These are phyloP conservation scores for Rhabdomys dilectus DNA, from an alignment of 2,113 vertebrate species.

Conservation along the genomic window DNA sequence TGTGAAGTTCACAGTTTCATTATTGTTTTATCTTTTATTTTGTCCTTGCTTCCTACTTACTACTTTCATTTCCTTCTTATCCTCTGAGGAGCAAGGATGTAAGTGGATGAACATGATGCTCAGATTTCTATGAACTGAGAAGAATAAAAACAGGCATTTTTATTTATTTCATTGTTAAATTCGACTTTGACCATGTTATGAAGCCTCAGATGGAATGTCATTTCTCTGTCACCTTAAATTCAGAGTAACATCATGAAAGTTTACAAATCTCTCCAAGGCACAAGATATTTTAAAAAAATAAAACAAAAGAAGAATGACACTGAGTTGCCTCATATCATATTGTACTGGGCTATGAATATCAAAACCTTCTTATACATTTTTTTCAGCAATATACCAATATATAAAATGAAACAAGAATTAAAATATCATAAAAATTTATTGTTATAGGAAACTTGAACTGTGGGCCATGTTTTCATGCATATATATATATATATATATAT, in stretches of 20 bases:
- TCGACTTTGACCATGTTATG: conserved; percentile 49
- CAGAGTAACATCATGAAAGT: conserved; percentile 40
- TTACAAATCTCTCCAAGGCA: conserved; percentile 46
- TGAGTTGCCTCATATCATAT: background rate
- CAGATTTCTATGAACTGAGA: conserved; percentile 12
- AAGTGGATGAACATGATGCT: background rate
- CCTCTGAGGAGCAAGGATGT: background rate
- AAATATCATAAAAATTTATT: background rate
- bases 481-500: background rate
- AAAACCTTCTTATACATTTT: background rate
- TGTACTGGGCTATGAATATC: background rate
- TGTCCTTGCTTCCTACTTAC: background rate
- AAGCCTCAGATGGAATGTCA: background rate
- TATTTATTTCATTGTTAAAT: conserved; percentile 40
- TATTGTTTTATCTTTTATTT: background rate
- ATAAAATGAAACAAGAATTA: background rate
- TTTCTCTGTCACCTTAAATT: conserved; percentile 56
- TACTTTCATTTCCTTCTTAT: background rate
- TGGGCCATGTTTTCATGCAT: background rate
- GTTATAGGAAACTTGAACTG: background rate
- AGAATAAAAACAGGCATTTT: conserved; percentile 5
- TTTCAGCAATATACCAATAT: background rate
- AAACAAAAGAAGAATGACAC: background rate
- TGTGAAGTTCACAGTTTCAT: background rate
- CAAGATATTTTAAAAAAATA: background rate